Evolutionary conservation across 2,888 invertebrate genomes (phyloP).

Genomic region (Ophion slaviceki): DNA sequence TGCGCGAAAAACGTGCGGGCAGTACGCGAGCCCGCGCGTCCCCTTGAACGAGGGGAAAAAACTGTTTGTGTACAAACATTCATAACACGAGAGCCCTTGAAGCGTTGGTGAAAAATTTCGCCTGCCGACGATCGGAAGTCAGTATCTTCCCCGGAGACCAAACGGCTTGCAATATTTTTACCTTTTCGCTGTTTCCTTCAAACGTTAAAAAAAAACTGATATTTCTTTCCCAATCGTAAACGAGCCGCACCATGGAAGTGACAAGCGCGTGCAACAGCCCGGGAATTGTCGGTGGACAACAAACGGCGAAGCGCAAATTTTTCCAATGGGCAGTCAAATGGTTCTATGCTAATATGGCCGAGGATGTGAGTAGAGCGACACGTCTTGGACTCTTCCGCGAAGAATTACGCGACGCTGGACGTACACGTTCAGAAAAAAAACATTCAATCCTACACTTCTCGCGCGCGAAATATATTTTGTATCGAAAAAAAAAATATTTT

Average conservation of each 20-base stretch:
- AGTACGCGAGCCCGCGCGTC: not conserved
- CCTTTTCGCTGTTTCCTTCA: not conserved
- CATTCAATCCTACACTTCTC: not conserved
- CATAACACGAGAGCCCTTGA: constrained; percentile 34
- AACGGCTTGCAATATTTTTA: not conserved
- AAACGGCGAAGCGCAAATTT: constrained; percentile 70
- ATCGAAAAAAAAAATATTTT: not conserved
- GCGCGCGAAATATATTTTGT: too few relatives aligned
- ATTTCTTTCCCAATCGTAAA: not conserved
- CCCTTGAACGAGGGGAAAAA: constrained; percentile 14
- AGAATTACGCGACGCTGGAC: not conserved
- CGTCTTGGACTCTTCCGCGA: not conserved
- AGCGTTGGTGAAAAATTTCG: not conserved
- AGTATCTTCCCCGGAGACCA: not conserved
- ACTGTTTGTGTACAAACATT: constrained; percentile 32
- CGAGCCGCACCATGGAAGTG: constrained; percentile 11
- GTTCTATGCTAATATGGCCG: constrained; percentile 70
- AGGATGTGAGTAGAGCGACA: constrained; percentile 66
- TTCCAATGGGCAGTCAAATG: constrained; percentile 76
- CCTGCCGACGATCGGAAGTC: not conserved
- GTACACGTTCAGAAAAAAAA: not conserved
- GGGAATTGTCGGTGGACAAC: constrained; percentile 16
- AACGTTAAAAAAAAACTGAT: not conserved
- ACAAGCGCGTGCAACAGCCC: constrained; percentile 25
- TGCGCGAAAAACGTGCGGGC: not conserved